These are phyloP conservation scores for Polia nebulosa DNA, from an alignment of 2,888 invertebrate species.

Conservation along the genomic window DNA sequence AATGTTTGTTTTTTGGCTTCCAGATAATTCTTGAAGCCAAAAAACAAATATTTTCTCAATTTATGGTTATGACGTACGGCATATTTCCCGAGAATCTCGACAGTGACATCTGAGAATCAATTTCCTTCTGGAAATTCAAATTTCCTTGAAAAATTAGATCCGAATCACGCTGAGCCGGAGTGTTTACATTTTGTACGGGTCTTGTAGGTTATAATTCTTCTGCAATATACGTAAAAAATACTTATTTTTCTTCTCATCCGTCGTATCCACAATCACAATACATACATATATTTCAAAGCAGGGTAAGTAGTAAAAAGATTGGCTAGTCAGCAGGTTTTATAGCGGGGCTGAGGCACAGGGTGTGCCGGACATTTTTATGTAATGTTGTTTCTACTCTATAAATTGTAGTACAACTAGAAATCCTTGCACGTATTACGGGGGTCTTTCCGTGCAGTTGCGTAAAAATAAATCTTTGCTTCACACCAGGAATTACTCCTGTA, in stretches of 20 bases:
- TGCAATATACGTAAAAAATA: not conserved
- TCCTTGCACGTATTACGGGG: too few species aligned
- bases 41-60: not conserved
- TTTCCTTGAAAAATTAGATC: slow-evolving; percentile 21
- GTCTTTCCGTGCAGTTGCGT: too few species aligned
- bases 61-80: not conserved
- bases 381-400: not conserved
- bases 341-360: not conserved
- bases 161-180: not conserved
- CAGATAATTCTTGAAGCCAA: not conserved
- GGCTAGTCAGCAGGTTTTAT: not conserved
- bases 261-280: not conserved
- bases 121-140: slow-evolving; percentile 41
- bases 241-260: not conserved
- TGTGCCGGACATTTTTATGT: not conserved
- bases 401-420: too few species aligned
- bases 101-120: slow-evolving; percentile 37
- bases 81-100: slow-evolving; percentile 18
- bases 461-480: too few species aligned
- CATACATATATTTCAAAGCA: not conserved
- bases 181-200: not conserved
- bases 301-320: not conserved
- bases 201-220: not conserved
- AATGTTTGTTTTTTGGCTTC: too few species aligned
- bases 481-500: too few species aligned